phyloP scores from a whole-genome alignment of 2,113 vertebrate genomes.

The Eptesicus fuscus region DNA sequence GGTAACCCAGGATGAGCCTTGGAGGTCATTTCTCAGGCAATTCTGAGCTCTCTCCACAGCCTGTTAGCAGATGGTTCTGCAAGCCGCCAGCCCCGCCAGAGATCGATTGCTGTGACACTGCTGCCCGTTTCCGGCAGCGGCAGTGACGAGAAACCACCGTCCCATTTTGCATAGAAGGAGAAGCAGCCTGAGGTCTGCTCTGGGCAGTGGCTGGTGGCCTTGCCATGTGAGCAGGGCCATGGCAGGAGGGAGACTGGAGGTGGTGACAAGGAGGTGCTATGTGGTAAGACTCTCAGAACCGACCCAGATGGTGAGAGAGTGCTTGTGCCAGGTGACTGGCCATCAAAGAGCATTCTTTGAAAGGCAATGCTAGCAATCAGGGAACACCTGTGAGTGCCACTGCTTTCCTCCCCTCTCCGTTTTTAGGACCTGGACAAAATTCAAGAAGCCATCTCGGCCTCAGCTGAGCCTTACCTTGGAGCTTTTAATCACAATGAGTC shows the following conservation, averaged over 20 bases:
- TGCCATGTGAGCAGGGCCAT: not conserved
- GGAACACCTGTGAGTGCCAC: not conserved
- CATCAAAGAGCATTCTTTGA: not conserved
- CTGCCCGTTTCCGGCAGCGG: not conserved
- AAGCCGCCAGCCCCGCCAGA: slow-evolving; percentile 38
- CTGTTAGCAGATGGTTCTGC: slow-evolving; percentile 64
- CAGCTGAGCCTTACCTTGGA: not conserved
- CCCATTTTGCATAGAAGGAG: not conserved
- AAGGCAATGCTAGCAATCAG: not conserved
- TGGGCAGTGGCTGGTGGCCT: not conserved
- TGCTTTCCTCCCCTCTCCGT: not conserved
- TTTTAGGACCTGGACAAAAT: not conserved
- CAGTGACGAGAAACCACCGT: not conserved
- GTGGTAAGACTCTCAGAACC: not conserved
- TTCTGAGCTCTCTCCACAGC: slow-evolving; percentile 52
- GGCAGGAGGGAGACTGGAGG: not conserved
- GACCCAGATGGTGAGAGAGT: not conserved
- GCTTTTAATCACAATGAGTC: not conserved
- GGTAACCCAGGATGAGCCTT: slow-evolving; percentile 68
- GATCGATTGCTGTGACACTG: not conserved
- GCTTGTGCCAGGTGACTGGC: not conserved
- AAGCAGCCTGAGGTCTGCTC: not conserved
- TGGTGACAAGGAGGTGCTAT: not conserved
- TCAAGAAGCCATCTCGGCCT: not conserved
- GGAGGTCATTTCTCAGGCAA: slow-evolving; percentile 68